Evolutionary conservation across 2,113 vertebrate genomes (phyloP), one percentile per base, ranked within the genome.

Genomic region (Macroglossus sobrinus): DNA sequence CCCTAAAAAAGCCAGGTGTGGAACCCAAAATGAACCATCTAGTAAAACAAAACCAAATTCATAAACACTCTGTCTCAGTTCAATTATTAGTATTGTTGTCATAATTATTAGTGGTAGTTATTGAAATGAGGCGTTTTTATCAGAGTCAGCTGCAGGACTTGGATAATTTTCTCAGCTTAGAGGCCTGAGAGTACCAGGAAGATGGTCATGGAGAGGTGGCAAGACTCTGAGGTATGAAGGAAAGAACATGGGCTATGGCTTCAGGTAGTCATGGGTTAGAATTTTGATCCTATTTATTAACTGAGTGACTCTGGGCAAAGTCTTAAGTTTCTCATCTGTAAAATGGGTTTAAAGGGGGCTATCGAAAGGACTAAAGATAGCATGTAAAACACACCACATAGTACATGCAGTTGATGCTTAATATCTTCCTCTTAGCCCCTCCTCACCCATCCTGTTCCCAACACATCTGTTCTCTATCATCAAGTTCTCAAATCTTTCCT

Each of bases 141-240:
- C 80, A 68, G 55, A 78, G 14, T 1, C 61, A n/a, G 91, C 79
- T 78, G 79, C 35, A 6, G 3, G 43, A 21, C 55, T n/a, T 38
- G 40, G 38, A 33, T 66, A 24, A 53, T 61, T 38, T 69, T 88
- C 21, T 72, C 45, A 55, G 40, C 6, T 5, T n/a, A 7, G 69
- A 87, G 63, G 33, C 13, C 33, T 0, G 12, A n/a, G 59, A 53
- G n/a, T 28, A 5, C n/a, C 3, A 13, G 5, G 6, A 40, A 72
- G 8, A 35, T 1, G 40, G 22, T 13, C 0, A 0, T 5, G 33
- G 47, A 53, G 38, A 66, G 24, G 15, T 0, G 33, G 28, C 33
- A 53, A 61, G 82, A 75, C 6, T 19, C 24, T 35, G 38, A 21
- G 16, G 28, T 6, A 1, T 8, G 1, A 38, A 19, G 45, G 40